Evolutionary conservation across 2,797 vertebrate species (phyloP).

Genomic region (Spinus pinus): DNA sequence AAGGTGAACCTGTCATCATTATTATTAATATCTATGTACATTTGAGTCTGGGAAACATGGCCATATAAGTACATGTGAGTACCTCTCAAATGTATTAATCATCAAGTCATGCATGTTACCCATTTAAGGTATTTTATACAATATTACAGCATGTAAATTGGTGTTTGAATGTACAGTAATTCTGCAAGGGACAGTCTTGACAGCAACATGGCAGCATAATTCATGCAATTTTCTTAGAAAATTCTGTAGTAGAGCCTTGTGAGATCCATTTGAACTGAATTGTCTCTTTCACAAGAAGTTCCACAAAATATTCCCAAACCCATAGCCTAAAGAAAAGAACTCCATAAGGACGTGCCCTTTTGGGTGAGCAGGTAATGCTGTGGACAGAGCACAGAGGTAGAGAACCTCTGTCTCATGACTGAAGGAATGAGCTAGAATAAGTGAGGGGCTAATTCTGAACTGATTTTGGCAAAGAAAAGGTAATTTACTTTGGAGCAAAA

Average conservation of each 20-base stretch:
- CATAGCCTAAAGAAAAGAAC: not conserved
- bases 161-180: not conserved
- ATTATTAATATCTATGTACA: not conserved
- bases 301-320: not conserved
- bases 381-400: not conserved
- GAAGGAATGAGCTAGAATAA: not conserved
- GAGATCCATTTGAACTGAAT: not conserved
- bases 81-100: not conserved
- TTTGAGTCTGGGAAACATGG: not conserved
- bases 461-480: not conserved
- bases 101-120: not conserved
- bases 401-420: fast-evolving
- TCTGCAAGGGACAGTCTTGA: not conserved
- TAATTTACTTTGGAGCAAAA: not conserved
- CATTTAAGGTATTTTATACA: not conserved
- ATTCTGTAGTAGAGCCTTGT: not conserved
- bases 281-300: not conserved
- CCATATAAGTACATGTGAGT: not conserved
- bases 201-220: not conserved
- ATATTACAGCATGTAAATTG: not conserved
- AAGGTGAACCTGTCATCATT: not conserved
- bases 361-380: not conserved
- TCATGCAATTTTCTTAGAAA: not conserved
- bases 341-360: not conserved
- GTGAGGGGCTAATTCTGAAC: not conserved